A percentile compares a stretch with the other conserved stretches of the same genome.
phyloP scores from a whole-genome alignment of 2,113 vertebrate species.

The Rhinoptilus africanus region DNA sequence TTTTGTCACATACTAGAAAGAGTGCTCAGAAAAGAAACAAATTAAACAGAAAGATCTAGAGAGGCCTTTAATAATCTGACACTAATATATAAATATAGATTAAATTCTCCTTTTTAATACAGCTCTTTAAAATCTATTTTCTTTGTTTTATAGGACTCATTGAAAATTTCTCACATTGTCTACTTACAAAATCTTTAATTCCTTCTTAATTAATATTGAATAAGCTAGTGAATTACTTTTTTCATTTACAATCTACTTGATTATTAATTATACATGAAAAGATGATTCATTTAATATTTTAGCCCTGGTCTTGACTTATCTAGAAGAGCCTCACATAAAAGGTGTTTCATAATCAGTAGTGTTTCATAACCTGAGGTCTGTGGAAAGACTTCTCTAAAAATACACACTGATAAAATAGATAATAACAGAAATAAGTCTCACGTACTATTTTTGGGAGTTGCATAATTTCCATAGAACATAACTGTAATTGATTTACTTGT shows the following conservation, averaged over 20 bases:
- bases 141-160: background rate
- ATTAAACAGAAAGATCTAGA: background rate
- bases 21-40: background rate
- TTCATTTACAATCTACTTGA: background rate
- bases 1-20: background rate
- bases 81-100: background rate
- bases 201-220: slow-evolving; percentile 5
- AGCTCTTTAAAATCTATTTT: background rate
- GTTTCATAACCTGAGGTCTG: background rate
- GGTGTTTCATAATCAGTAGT: background rate
- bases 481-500: background rate
- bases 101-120: background rate
- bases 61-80: background rate
- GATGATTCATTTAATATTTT: background rate
- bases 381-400: background rate
- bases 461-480: background rate
- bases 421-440: background rate
- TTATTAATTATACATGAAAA: slow-evolving; percentile 19
- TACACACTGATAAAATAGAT: background rate
- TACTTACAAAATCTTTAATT: background rate
- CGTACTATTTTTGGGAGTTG: background rate
- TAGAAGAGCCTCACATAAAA: background rate
- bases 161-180: background rate
- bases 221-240: slow-evolving; percentile 7
- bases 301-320: background rate